Evolutionary conservation across 2,888 invertebrate species (phyloP).

Genomic region (Protophormia terraenovae): DNA sequence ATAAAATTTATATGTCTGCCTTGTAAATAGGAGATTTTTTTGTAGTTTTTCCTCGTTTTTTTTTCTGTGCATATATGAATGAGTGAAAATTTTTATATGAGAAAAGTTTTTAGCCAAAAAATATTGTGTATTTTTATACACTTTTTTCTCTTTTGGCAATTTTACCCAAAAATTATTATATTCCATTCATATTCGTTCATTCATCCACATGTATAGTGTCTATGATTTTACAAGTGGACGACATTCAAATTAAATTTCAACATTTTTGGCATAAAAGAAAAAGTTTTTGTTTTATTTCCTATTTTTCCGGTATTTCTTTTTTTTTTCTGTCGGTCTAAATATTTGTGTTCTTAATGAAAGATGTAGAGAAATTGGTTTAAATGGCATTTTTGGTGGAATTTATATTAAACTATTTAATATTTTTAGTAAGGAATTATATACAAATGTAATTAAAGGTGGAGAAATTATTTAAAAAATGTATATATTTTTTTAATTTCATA

Average conservation of each 20-base stretch:
- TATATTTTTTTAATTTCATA: too few species aligned
- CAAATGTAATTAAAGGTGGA: neutral
- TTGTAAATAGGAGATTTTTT: slow-evolving; percentile 31
- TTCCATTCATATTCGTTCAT: slow-evolving; percentile 10
- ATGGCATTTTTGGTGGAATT: neutral
- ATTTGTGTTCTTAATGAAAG: neutral
- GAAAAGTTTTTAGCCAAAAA: slow-evolving; percentile 55
- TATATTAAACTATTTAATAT: slow-evolving; percentile 25
- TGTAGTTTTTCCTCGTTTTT: slow-evolving; percentile 28
- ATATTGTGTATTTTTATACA: neutral
- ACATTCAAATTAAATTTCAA: slow-evolving; percentile 70
- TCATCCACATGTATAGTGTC: slow-evolving; percentile 5
- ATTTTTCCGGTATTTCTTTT: neutral
- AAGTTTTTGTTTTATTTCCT: slow-evolving; percentile 24
- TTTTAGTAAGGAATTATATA: neutral
- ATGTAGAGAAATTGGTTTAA: neutral
- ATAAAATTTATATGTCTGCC: slow-evolving; percentile 62
- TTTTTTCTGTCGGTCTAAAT: neutral
- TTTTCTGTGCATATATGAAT: slow-evolving; percentile 45
- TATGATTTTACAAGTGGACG: slow-evolving; percentile 70
- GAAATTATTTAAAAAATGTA: too few species aligned
- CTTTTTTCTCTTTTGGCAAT: slow-evolving; percentile 29
- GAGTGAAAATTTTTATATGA: slow-evolving; percentile 59
- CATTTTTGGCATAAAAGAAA: slow-evolving; percentile 34
- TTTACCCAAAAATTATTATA: slow-evolving; percentile 17